Evolutionary conservation across 2,113 vertebrate genomes (phyloP), one percentile per base, ranked within the genome.

Genomic region (Genyomyrus donnyi): DNA sequence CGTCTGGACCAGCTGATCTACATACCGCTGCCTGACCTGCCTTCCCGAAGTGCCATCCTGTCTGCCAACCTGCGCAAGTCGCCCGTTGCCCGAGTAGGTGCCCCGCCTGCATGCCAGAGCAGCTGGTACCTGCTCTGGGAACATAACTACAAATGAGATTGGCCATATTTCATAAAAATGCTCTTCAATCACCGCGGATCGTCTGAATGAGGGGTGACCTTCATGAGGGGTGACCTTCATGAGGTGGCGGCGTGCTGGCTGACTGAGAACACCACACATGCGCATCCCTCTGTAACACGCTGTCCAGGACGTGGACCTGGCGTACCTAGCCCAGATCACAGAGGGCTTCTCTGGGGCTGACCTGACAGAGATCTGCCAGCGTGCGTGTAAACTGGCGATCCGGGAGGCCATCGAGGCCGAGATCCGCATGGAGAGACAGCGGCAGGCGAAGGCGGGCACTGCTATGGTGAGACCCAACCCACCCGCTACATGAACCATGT

Each of bases 321-420:
- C 52, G 2, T 94, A 94, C 86, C 90, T 93, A 89, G 92, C 93
- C 27, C 90, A 91, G 83, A 94, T 93, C 66, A 93, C 93, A 4
- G 92, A 94, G 27, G 93, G 93, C 17, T 94, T 94, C 92, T 93
- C 93, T 0, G 93, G 93, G 9, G 93, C 93, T 0, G 93, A 94
- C 88, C 92, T 94, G 45, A 93, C 93, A 0, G 93, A 94, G 91
- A 93, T 94, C 80, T 94, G 93, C 45, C 93, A 93, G 91, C 90
- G 93, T 2, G 92, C 92, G 3, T 94, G 93, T 87, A 94, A 94
- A 15, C 92, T 94, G 62, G 93, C 93, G 49, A 94, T 94, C 86
- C 90, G 93, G 48, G 93, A 94, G 83, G 91, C 93, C 88, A 94
- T 94, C 24, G 93, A 94, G 86, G 91, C 93, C 0, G 93, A 94